Conservation (phyloP, 2,888 invertebrate species). For the Trichogramma evanescens region DNA sequence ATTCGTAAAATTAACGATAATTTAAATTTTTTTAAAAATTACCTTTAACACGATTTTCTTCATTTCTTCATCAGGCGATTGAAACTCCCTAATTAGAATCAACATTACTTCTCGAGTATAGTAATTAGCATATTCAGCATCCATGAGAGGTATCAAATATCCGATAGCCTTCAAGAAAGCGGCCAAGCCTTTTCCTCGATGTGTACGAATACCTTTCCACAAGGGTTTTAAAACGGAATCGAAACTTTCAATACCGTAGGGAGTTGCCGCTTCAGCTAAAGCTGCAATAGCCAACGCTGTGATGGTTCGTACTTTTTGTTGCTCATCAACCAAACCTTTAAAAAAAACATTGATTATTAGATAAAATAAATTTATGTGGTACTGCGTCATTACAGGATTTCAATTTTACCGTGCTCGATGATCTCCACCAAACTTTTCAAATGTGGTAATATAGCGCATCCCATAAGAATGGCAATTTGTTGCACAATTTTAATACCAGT, state of each 20-base stretch:
- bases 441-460: conserved; percentile 98
- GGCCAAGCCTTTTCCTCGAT: conserved; percentile 86
- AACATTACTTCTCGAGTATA: conserved; percentile 99
- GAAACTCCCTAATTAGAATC: conserved; percentile 97
- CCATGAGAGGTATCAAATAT: conserved; percentile 98
- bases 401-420: conserved; percentile 83
- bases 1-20: not conserved
- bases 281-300: conserved; percentile 98
- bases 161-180: conserved; percentile 99
- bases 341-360: conserved; percentile 11
- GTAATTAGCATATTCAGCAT: conserved; percentile 99
- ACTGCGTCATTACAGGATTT: not conserved
- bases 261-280: conserved; percentile 96
- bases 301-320: conserved; percentile 98
- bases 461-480: conserved; percentile 99
- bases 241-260: conserved; percentile 99
- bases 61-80: conserved; percentile 99
- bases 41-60: conserved; percentile 99
- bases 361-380: not conserved
- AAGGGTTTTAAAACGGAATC: conserved; percentile 98
- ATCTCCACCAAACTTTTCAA: conserved; percentile 97
- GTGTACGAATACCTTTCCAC: conserved; percentile 97
- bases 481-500: conserved; percentile 99
- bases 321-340: conserved; percentile 87
- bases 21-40: conserved; percentile 19